These are phyloP conservation scores for Halictus quadricinctus DNA, from an alignment of 2,888 invertebrate species.

Conservation along the genomic window DNA sequence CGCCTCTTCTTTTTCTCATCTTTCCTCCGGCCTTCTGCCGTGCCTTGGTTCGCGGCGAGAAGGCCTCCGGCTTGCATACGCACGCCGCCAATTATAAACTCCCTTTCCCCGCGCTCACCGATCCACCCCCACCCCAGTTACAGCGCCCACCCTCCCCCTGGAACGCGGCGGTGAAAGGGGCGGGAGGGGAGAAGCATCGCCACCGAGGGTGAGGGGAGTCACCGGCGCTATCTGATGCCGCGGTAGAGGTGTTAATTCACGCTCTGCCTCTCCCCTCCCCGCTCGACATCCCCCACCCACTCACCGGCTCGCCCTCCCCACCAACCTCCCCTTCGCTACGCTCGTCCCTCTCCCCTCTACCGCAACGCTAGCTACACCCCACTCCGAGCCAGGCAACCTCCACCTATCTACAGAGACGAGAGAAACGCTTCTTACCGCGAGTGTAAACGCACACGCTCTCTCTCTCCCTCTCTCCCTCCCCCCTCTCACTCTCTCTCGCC, in stretches of 20 bases:
- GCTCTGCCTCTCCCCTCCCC: slow-evolving; percentile 64
- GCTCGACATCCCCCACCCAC: slow-evolving; percentile 11
- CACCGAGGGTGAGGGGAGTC: slow-evolving; percentile 66
- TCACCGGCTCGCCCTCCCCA: neutral
- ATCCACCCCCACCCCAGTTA: slow-evolving; percentile 26
- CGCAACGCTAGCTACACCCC: neutral
- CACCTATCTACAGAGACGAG: neutral
- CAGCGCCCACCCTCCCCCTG: slow-evolving; percentile 24
- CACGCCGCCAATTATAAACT: slow-evolving; percentile 73
- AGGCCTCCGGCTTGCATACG: slow-evolving; percentile 63
- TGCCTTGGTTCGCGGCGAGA: slow-evolving; percentile 22
- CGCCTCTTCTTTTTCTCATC: slow-evolving; percentile 59
- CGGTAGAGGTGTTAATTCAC: slow-evolving; percentile 81
- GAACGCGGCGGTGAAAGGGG: slow-evolving; percentile 16
- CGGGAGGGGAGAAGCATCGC: slow-evolving; percentile 28
- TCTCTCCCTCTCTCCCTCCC: neutral
- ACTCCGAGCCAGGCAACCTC: neutral
- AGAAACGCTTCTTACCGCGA: slow-evolving; percentile 24
- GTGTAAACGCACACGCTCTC: slow-evolving; percentile 38
- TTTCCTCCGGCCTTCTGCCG: slow-evolving; percentile 19
- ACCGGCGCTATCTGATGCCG: slow-evolving; percentile 78
- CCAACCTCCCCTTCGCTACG: neutral
- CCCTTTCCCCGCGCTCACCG: slow-evolving; percentile 41
- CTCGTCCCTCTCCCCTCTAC: neutral
- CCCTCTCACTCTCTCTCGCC: neutral